A percentile compares a stretch with the other conserved stretches of the same genome.
Conservation (phyloP, 2,888 invertebrate species). For the Pilophorus perplexus region DNA sequence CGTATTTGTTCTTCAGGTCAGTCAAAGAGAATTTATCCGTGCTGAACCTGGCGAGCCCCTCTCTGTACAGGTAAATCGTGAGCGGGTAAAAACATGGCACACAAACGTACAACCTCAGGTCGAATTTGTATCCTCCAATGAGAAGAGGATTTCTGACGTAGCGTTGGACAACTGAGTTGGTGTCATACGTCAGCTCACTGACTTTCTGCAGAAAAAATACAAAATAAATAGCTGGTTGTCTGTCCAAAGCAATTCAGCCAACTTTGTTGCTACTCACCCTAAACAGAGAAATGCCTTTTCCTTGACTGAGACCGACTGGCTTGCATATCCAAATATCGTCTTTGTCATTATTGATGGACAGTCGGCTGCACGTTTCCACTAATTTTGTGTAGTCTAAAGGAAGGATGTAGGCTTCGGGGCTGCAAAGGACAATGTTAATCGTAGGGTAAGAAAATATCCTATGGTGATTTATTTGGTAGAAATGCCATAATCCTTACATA, state of each 20-base stretch:
- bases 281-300: constrained; percentile 78
- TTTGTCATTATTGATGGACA: constrained; percentile 53
- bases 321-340: constrained; percentile 80
- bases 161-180: constrained; percentile 74
- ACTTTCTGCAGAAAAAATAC: constrained; percentile 63
- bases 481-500: too few species aligned
- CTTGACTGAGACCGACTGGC: constrained; percentile 81
- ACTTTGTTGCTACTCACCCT: constrained; percentile 58
- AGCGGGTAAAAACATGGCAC: constrained; percentile 84
- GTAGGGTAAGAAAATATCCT: too few species aligned
- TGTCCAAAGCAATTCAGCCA: too few species aligned
- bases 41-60: constrained; percentile 76
- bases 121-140: constrained; percentile 89
- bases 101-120: constrained; percentile 84
- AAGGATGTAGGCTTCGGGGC: constrained; percentile 75
- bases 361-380: constrained; percentile 70
- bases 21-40: constrained; percentile 82
- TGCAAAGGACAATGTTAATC: constrained; percentile 54
- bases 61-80: constrained; percentile 82
- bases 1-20: constrained; percentile 77
- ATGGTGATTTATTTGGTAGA: too few species aligned
- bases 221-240: neutral
- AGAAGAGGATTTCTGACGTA: constrained; percentile 75
- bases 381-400: constrained; percentile 81
- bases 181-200: constrained; percentile 73